Base-by-base conservation (phyloP, 2,113 vertebrate species). In the Genyomyrus donnyi region DNA sequence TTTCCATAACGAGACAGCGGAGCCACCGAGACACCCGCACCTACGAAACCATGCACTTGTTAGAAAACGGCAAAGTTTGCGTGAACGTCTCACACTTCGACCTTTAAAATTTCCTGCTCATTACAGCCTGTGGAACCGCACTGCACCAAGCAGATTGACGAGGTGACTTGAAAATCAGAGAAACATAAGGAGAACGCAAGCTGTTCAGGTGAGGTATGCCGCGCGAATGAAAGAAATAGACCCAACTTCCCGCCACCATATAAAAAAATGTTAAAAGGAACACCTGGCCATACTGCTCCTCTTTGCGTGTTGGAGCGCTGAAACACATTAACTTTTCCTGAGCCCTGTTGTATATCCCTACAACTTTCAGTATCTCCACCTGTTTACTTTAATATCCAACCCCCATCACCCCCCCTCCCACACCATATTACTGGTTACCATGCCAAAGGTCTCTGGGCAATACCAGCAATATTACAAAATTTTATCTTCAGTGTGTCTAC, bases 91-190 rank as follows among this genome's bases (percentile, higher is more conserved):
- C n/a, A 53, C 85, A 31, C 85, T 56, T 56, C 27, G 50, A 87
- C 85, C 85, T 87, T 53, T 87, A 87, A 85, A 87, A 80, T 39
- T 19, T 27, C 15, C n/a, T 10, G 49, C 48, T 53, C 50, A 27
- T 53, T 35, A 87, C 50, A 31, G 50, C 48, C n/a, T 3, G 50
- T 19, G 50, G 50, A 87, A 56, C 49, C 5, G 19, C 49, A 53
- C 48, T 39, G n/a, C 27, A 35, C 85, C 48, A 21, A 52, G 50
- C 85, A 87, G 85, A 87, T 56, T 87, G 85, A 87, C 31, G 50
- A 35, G 85, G 85, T 87, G 48, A 87, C 85, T 56, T 35, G 85
- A 35, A 87, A 87, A 87, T 87, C 31, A 87, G 85, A 53, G 50
- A 87, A 56, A 53, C 85, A 87, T 56, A 87, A 87, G 49, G 49